A percentile compares a stretch with the other conserved stretches of the same genome.
Conservation (phyloP, 1,140 invertebrate genomes). For the Chironomus striatipennis region DNA sequence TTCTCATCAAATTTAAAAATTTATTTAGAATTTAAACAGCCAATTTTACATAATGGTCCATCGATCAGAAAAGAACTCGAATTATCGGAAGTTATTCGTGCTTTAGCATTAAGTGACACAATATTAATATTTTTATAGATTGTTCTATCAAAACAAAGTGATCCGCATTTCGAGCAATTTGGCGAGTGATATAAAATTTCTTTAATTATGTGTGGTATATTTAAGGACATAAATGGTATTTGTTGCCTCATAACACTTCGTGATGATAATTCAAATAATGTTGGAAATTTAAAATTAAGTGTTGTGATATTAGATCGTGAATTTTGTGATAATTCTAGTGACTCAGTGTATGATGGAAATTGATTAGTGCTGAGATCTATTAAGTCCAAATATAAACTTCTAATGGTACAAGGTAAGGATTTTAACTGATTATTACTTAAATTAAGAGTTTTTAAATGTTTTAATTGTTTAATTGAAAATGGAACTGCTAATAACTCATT, state of each 20-base stretch:
- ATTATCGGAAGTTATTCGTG: not conserved
- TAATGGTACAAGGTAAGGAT: not conserved
- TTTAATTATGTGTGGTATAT: constrained; percentile 13
- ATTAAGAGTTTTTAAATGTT: constrained; percentile 35
- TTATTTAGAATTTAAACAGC: not conserved
- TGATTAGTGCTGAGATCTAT: not conserved
- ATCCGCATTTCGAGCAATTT: not conserved
- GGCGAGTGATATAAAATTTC: constrained; percentile 12
- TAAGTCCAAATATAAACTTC: not conserved
- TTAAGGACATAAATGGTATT: not conserved
- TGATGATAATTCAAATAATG: not conserved
- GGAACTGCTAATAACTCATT: constrained; percentile 53
- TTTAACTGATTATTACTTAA: not conserved
- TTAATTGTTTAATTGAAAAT: constrained; percentile 50
- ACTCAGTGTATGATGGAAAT: constrained; percentile 10
- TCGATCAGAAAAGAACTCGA: not conserved
- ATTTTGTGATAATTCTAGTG: not conserved
- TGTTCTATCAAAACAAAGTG: not conserved
- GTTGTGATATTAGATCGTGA: not conserved
- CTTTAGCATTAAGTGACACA: not conserved
- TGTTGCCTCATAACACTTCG: not conserved
- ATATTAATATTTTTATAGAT: not conserved
- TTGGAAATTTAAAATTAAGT: not conserved
- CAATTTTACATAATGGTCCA: not conserved
- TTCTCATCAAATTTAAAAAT: not conserved